These are phyloP conservation scores for Caenorhabditis virilis DNA, from an alignment of 2,888 invertebrate species.

Conservation along the genomic window DNA sequence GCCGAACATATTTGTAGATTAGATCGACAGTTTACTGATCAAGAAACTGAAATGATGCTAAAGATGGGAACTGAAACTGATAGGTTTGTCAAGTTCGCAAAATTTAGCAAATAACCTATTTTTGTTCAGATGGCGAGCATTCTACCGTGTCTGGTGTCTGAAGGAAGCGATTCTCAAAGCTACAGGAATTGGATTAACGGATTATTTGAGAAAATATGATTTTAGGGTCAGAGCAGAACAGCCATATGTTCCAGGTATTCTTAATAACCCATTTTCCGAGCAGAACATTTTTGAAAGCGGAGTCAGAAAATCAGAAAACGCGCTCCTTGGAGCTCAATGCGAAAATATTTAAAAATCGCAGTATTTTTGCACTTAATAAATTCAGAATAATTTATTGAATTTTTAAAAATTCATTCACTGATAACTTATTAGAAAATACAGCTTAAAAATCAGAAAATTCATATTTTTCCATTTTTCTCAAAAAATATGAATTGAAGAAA, in stretches of 20 bases:
- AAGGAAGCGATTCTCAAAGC: constrained; percentile 68
- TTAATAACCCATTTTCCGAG: too few relatives aligned
- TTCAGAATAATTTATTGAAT: too few relatives aligned
- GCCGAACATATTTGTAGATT: constrained; percentile 31
- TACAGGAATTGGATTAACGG: constrained; percentile 64
- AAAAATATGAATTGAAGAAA: too few relatives aligned
- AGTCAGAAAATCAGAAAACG: too few relatives aligned
- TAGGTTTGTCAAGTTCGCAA: constrained; percentile 10
- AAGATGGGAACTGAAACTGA: constrained; percentile 17
- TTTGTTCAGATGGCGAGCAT: constrained; percentile 45
- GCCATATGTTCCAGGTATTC: constrained; percentile 51
- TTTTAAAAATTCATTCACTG: too few relatives aligned
- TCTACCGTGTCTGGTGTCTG: constrained; percentile 64
- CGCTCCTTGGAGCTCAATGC: too few relatives aligned
- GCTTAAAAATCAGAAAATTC: too few relatives aligned
- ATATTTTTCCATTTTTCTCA: too few relatives aligned
- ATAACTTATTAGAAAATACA: too few relatives aligned
- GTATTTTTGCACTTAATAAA: too few relatives aligned
- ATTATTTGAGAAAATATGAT: constrained; percentile 59
- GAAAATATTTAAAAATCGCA: too few relatives aligned
- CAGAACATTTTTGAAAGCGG: too few relatives aligned
- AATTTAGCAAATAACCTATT: not conserved
- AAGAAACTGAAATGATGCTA: constrained; percentile 53
- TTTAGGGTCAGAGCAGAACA: constrained; percentile 49
- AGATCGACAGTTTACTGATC: constrained; percentile 36